Base-by-base conservation (phyloP, 2,113 vertebrate genomes). In the Centrocercus urophasianus region DNA sequence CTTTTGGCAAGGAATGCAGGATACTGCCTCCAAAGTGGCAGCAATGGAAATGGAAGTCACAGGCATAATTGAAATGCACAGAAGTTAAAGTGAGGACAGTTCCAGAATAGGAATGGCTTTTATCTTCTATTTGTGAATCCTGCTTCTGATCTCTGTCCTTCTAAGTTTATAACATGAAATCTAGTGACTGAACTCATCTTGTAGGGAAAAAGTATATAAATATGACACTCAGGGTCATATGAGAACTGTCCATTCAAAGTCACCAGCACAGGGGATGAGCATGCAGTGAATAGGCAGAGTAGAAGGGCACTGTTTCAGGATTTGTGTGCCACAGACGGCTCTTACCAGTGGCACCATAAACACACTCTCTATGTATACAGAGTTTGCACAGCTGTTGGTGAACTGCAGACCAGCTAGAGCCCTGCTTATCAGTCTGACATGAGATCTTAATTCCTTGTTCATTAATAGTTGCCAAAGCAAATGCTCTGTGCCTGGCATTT, bases 11-110 rank as follows among this genome's bases (percentile, higher is more conserved):
- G 25, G 18, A 28, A 52, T 59, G 38, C 28, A 47, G 48, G 20
- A 28, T 79, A 8, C 48, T 65, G 13, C 70, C 69, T 89, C 84
- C 36, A 13, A 80, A 84, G 57, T n/a, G 74, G 84, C 78, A 89
- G 1, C 13, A 0, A 3, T 52, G 34, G 52, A 86, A 86, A 18
- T 40, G 43, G 47, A 56, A 67, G 40, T 52, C 73, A 79, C 34
- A 92, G 65, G 18, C 88, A 57, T 86, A 92, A 96, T 93, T 95
- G 90, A 88, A 90, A 84, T 54, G 52, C 38, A 81, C 47, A 48
- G 34, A 81, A 88, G 52, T 48, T 81, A 66, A 88, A 93, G 42
- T 81, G 30, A 93, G 6, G 47, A 21, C 61, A 90, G 79, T 34
- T 92, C 38, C 25, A 81, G 90, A 60, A 83, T 90, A 19, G 78